Evolutionary conservation across 2,113 vertebrate genomes (phyloP), one percentile per base, ranked within the genome.

Genomic region (Macquaria ambigua): DNA sequence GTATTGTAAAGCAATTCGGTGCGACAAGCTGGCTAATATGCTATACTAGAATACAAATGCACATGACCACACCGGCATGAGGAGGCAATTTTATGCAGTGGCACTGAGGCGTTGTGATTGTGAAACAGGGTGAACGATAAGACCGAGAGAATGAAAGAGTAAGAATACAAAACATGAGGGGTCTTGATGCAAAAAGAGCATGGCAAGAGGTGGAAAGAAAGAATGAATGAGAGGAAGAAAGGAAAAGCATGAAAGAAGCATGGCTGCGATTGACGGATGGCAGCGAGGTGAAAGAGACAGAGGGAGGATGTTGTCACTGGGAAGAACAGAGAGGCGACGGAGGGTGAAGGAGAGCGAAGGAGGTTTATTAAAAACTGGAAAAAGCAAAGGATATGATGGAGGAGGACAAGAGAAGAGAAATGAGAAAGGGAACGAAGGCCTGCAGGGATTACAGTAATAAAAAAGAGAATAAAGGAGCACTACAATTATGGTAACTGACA

Each of bases 341-440:
- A 91, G 86, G 64, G 87, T 83, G 74, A 89, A 86, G 73, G 46
- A 84, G 82, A 48, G 31, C 5, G 25, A 76, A 52, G 59, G 25
- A 75, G 83, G 64, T 70, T 90, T 83, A 80, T 76, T 84, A 79
- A 83, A 90, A 83, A 77, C 66, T 71, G 55, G 52, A 79, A 52
- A 67, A 66, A 37, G 21, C 20, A 46, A 78, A 68, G 18, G 7
- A 74, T 8, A 59, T 3, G 4, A 25, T 43, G 16, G 11, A 66
- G 18, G 43, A 46, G 5, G 31, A 55, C 4, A 25, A 15, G 55
- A 55, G 52, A 43, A 15, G 46, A 70, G 28, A 67, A 59, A 58
- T 43, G 39, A 79, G 21, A 31, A 67, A 53, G 39, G 3, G 39
- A 73, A n/a, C 0, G 0, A 34, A 21, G 52, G 9, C 12, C 15